These are phyloP conservation scores for Gallirallus australis DNA, from an alignment of 2,797 vertebrate species.

Conservation along the genomic window DNA sequence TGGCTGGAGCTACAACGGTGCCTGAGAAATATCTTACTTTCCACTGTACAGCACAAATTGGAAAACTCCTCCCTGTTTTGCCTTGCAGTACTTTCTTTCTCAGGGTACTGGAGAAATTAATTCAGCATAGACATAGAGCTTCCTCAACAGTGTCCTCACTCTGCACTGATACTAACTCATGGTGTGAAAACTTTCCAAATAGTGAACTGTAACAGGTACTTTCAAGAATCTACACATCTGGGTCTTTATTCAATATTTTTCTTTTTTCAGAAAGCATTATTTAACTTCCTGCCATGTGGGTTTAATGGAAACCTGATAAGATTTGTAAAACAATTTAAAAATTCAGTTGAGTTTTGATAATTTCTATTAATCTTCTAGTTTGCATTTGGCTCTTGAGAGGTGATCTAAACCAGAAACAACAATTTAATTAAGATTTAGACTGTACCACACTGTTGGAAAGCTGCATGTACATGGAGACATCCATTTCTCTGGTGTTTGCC, in stretches of 20 bases:
- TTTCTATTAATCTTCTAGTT: not conserved
- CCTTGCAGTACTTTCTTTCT: not conserved
- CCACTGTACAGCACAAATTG: not conserved
- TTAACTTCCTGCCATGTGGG: not conserved
- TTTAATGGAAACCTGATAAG: not conserved
- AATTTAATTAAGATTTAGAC: not conserved
- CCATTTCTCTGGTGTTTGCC: not conserved
- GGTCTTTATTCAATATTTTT: not conserved
- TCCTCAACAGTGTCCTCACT: not conserved
- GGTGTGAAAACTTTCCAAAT: not conserved
- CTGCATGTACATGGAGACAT: not conserved
- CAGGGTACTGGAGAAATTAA: not conserved
- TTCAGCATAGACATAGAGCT: not conserved
- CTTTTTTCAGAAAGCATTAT: not conserved
- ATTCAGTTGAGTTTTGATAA: not conserved
- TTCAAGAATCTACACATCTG: not conserved
- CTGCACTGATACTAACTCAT: not conserved
- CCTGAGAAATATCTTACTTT: not conserved
- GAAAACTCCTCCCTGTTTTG: not conserved
- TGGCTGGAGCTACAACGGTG: not conserved
- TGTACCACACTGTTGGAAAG: not conserved
- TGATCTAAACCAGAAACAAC: not conserved
- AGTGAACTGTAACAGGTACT: not conserved
- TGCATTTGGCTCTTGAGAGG: not conserved
- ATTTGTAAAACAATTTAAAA: not conserved